Conservation (phyloP, 2,113 vertebrate species). For the Hippocampus comes region DNA sequence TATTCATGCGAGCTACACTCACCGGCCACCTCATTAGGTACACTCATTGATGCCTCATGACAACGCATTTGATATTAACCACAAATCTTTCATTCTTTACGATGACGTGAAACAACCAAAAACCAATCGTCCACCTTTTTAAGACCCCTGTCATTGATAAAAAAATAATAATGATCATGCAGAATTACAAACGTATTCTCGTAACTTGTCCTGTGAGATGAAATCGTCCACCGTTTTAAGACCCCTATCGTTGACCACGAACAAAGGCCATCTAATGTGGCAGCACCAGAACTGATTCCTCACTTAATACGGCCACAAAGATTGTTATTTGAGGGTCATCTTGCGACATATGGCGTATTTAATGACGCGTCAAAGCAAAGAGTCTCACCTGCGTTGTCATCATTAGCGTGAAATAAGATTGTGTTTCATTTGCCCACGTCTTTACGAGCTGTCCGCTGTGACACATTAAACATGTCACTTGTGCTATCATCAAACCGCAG, state of each 20-base stretch:
- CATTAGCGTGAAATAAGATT: constrained; percentile 12
- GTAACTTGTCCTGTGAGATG: no score
- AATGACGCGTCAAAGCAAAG: background rate
- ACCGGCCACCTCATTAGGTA: background rate
- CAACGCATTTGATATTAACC: no score
- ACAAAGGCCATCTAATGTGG: background rate
- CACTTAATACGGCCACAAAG: background rate
- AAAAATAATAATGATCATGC: no score
- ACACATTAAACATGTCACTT: constrained; percentile 19
- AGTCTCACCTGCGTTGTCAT: constrained; percentile 11
- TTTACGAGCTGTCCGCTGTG: constrained; percentile 17
- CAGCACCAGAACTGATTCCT: background rate
- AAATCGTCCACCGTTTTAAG: background rate
- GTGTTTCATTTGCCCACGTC: constrained; percentile 27
- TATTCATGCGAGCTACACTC: background rate
- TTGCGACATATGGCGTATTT: background rate
- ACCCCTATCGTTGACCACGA: background rate
- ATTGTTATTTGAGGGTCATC: background rate
- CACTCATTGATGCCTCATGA: background rate
- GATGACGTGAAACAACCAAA: no score
- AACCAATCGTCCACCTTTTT: no score
- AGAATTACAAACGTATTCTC: no score
- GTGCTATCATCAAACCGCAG: constrained; percentile 13
- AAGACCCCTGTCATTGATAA: no score
- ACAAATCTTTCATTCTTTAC: no score